These are phyloP conservation scores for Danio tinwini DNA, from an alignment of 2,797 vertebrate genomes.

Conservation along the genomic window DNA sequence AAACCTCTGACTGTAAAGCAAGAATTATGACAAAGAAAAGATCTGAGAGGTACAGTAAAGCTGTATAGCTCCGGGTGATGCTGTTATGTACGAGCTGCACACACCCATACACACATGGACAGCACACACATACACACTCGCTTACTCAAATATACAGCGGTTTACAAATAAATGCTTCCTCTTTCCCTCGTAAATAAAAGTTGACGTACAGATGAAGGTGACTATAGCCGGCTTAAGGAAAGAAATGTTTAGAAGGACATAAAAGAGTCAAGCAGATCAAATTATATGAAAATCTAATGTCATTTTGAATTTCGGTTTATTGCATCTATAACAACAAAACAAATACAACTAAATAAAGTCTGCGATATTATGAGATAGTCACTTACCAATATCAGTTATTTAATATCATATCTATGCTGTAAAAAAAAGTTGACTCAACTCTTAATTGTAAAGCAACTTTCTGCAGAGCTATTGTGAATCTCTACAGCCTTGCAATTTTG, in stretches of 20 bases:
- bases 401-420: background rate
- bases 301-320: background rate
- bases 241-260: background rate
- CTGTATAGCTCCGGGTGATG: slow-evolving; percentile 30
- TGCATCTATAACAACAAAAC: background rate
- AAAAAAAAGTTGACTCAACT: too few relatives aligned
- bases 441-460: too few relatives aligned
- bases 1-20: background rate
- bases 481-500: too few relatives aligned
- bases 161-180: slow-evolving; percentile 41
- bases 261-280: background rate
- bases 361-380: background rate
- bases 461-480: too few relatives aligned
- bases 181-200: slow-evolving; percentile 28
- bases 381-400: background rate
- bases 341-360: too few relatives aligned
- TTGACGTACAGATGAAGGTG: background rate
- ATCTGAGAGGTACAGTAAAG: slow-evolving; percentile 15
- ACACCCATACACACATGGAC: slow-evolving; percentile 14
- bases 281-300: background rate
- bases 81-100: background rate
- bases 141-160: slow-evolving; percentile 2
- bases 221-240: background rate
- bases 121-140: background rate
- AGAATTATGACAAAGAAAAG: slow-evolving; percentile 14